phyloP scores from a whole-genome alignment of 2,113 vertebrate genomes.

The Heliornis fulica region DNA sequence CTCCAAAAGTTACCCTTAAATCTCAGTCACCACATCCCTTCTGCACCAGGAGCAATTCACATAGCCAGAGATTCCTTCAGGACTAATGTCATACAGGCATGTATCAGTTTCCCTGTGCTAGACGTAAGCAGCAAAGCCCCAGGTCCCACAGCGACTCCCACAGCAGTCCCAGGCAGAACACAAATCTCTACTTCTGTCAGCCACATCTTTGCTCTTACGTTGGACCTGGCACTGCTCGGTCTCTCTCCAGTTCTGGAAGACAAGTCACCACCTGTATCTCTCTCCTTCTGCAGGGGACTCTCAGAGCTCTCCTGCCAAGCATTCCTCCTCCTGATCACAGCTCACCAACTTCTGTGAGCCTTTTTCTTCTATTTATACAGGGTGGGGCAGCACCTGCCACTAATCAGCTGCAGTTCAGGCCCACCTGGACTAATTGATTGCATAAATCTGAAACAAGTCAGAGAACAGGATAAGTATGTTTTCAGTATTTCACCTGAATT shows the following conservation, averaged over 20 bases:
- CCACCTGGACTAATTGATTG: not conserved
- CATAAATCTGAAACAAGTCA: not conserved
- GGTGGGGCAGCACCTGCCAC: not conserved
- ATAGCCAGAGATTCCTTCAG: not conserved
- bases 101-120: not conserved
- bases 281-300: not conserved
- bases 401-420: not conserved
- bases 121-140: not conserved
- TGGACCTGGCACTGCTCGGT: not conserved
- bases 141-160: fast-evolving
- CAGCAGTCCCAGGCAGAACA: not conserved
- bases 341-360: not conserved
- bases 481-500: not conserved
- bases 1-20: not conserved
- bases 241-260: not conserved
- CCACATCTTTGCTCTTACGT: not conserved
- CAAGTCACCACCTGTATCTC: fast-evolving
- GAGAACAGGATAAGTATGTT: not conserved
- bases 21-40: not conserved
- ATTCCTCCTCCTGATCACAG: not conserved
- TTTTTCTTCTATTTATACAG: not conserved
- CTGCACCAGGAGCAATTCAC: not conserved
- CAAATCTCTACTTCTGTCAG: not conserved
- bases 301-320: not conserved
- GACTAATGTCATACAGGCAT: fast-evolving